Evolutionary conservation across 2,797 vertebrate genomes (phyloP).

Genomic region (Nyctalus aviator): DNA sequence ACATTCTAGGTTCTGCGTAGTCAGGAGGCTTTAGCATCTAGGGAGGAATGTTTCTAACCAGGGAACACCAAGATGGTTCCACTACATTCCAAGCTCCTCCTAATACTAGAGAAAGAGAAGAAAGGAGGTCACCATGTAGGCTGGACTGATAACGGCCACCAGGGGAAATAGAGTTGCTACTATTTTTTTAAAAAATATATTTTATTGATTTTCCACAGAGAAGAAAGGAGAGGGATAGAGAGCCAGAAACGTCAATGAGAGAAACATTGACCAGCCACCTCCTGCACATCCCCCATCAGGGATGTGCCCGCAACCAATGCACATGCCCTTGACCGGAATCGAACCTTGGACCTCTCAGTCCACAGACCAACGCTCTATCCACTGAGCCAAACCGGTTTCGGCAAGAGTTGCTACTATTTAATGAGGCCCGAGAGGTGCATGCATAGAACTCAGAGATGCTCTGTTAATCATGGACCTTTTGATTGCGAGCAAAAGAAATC

Average conservation of each 20-base stretch:
- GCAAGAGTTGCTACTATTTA: neutral
- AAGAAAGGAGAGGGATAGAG: too few relatives aligned
- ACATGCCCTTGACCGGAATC: too few relatives aligned
- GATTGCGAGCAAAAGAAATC: slow-evolving; percentile 3
- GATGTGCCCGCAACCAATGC: too few relatives aligned
- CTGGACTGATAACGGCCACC: neutral
- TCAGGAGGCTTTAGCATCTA: neutral
- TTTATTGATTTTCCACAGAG: too few relatives aligned
- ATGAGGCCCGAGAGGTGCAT: neutral
- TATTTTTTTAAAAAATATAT: neutral
- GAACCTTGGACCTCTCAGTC: too few relatives aligned
- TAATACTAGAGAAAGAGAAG: neutral
- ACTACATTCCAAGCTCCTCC: neutral
- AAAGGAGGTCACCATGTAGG: neutral
- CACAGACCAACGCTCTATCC: too few relatives aligned
- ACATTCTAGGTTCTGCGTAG: neutral
- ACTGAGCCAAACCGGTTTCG: too few relatives aligned
- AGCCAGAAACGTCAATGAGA: too few relatives aligned
- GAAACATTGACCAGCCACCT: too few relatives aligned
- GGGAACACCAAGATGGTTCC: neutral
- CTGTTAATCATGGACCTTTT: neutral
- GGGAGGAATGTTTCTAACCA: neutral
- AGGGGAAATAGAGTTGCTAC: neutral
- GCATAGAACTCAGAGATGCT: neutral
- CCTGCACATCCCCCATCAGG: too few relatives aligned